phyloP scores from a whole-genome alignment of 1,140 invertebrate genomes.

The Laodelphax striatellus region DNA sequence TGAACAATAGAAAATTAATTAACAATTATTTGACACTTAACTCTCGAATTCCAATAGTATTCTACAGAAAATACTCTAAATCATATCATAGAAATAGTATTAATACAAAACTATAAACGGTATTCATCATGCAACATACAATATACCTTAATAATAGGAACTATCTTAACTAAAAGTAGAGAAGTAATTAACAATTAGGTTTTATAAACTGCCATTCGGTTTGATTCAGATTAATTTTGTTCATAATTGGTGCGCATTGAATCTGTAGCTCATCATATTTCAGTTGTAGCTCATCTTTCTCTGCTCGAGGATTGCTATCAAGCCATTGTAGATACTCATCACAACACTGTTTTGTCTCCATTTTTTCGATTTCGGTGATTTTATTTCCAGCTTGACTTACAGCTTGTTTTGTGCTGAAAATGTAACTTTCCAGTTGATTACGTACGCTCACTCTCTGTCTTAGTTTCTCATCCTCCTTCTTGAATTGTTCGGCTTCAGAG shows the following conservation, averaged over 20 bases:
- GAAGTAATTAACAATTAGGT: no score
- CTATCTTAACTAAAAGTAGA: no score
- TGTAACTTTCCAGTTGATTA: constrained; percentile 87
- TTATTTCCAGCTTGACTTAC: constrained; percentile 83
- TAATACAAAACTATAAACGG: no score
- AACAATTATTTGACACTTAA: no score
- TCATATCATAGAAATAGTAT: no score
- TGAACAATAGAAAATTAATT: no score
- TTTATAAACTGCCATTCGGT: no score
- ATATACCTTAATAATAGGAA: no score
- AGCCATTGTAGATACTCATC: constrained; percentile 90
- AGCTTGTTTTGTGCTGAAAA: constrained; percentile 94
- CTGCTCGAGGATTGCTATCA: constrained; percentile 81
- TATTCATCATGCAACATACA: no score
- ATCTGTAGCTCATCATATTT: constrained; percentile 80
- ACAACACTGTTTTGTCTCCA: constrained; percentile 77
- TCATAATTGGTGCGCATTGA: constrained; percentile 66
- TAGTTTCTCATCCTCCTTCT: constrained; percentile 81
- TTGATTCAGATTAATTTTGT: no score
- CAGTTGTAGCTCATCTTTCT: constrained; percentile 89
- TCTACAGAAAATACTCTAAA: no score
- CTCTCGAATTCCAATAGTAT: no score
- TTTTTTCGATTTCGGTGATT: constrained; percentile 77
- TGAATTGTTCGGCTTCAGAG: constrained; percentile 90
- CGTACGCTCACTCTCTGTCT: constrained; percentile 77